Conservation (phyloP, 2,113 vertebrate species). For the Callipepla squamata region DNA sequence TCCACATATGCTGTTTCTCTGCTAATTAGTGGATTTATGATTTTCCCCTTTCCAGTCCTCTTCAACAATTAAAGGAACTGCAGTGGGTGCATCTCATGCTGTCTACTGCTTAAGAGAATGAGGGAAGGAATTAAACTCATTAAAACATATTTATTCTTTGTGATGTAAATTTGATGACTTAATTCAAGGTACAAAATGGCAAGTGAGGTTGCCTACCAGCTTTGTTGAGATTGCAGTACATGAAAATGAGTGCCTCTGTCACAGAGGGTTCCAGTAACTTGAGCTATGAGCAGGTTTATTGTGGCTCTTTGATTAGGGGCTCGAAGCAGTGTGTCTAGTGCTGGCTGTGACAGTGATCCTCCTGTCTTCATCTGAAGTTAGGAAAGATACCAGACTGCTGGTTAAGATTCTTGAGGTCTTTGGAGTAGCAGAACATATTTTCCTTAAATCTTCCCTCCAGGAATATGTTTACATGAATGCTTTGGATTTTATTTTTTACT, state of each 20-base stretch:
- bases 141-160: conserved; percentile 47
- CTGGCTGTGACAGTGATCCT: not conserved
- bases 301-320: not conserved
- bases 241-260: not conserved
- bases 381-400: not conserved
- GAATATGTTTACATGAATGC: not conserved
- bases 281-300: not conserved
- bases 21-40: conserved; percentile 52
- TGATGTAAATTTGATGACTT: conserved; percentile 54
- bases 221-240: not conserved
- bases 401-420: not conserved
- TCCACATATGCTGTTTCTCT: conserved; percentile 11
- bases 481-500: not conserved
- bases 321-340: not conserved
- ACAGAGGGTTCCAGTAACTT: not conserved
- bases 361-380: not conserved
- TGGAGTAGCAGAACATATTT: not conserved
- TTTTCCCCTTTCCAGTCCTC: conserved; percentile 5
- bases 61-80: conserved; percentile 28
- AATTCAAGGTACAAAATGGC: conserved; percentile 12
- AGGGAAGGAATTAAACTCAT: conserved; percentile 50
- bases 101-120: conserved; percentile 20
- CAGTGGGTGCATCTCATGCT: conserved; percentile 12
- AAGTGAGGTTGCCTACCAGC: not conserved
- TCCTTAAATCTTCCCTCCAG: not conserved